Evolutionary conservation across 2,797 vertebrate species (phyloP), one percentile per base, ranked within the genome.

Genomic region (Austrolebias charrua): DNA sequence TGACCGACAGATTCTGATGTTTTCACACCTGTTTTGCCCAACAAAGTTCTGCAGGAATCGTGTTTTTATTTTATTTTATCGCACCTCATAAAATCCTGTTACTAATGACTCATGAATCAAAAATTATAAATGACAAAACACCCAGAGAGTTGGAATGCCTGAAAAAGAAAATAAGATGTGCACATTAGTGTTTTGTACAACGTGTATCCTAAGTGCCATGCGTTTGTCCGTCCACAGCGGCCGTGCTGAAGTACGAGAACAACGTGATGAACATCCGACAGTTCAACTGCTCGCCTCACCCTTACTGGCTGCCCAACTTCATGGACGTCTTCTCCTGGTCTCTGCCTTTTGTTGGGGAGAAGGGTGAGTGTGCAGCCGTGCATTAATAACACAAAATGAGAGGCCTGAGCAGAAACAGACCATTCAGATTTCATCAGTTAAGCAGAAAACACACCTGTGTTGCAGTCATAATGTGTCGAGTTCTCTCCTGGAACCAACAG

Each of bases 291-390:
- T 93, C 92, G 65, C 92, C 92, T 71, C 92, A 93, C 57, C 92
- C 92, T 4, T 93, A 93, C 87, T 93, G 92, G 92, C 87, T 93
- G 80, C 92, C 92, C 73, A 93, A 93, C 89, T 93, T 93, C 84
- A 93, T 93, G 92, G 92, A 93, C 2, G 92, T 93, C 1, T 94
- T 94, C 85, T 93, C 93, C 52, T 94, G 93, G 93, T 94, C 93
- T 33, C 85, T 94, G 79, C 93, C 93, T 0, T 94, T 94, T 1
- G 93, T 93, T 0, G 93, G 93, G 2, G 93, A 94, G 74, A 94
- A 94, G 79, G 93, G 93, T 93, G 68, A 77, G 81, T 42, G 10
- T 2, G 0, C 19, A 20, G 3, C 44, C 49, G 60, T 31, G 6
- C 12, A 5, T 6, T 2, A 1, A 8, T 19, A 1, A 24, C 18